Conservation (phyloP, 2,113 vertebrate genomes). For the Zosterops hypoxanthus region DNA sequence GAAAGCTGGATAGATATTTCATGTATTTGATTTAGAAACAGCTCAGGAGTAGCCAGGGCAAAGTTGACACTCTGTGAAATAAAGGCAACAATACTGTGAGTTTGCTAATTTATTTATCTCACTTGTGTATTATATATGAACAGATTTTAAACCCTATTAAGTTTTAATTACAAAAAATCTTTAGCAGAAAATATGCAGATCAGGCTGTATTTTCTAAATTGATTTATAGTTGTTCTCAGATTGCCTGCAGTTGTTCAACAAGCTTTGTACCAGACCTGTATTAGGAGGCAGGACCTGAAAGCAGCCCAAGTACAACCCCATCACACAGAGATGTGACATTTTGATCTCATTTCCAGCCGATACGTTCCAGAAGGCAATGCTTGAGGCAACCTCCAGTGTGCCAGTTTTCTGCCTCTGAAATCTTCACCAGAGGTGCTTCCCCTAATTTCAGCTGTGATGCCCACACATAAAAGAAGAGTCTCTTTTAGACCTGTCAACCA, state of each 20-base stretch:
- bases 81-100: neutral
- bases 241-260: neutral
- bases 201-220: neutral
- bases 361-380: neutral
- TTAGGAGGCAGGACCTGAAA: conserved; percentile 8
- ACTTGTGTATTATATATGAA: neutral
- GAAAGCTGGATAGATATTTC: neutral
- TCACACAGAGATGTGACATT: neutral
- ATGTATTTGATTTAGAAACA: neutral
- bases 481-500: neutral
- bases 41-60: neutral
- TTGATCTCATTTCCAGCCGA: conserved; percentile 16
- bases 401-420: neutral
- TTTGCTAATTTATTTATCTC: neutral
- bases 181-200: neutral
- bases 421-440: neutral
- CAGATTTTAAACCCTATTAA: neutral
- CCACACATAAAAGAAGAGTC: neutral
- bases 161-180: neutral
- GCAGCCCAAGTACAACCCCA: neutral
- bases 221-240: neutral
- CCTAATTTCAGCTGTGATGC: neutral
- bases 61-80: neutral
- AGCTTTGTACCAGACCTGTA: neutral
- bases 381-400: neutral